These are phyloP conservation scores for Callopanchax toddi DNA, from an alignment of 2,113 vertebrate species.

Conservation along the genomic window DNA sequence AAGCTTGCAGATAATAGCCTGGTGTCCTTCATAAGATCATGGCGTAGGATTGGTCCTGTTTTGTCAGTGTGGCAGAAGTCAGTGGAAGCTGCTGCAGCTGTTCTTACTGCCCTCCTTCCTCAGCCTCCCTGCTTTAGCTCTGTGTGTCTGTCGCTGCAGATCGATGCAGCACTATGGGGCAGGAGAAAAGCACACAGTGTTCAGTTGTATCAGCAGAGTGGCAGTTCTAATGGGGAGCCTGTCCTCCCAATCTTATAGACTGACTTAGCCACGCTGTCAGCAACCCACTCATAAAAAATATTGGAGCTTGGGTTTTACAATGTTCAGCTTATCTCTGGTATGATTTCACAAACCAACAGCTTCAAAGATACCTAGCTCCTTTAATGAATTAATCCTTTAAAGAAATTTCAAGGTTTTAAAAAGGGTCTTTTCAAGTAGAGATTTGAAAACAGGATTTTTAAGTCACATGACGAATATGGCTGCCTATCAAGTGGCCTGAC, in stretches of 20 bases:
- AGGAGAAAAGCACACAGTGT: constrained; percentile 51
- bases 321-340: constrained; percentile 4
- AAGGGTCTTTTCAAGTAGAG: not conserved
- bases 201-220: constrained; percentile 26
- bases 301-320: constrained; percentile 15
- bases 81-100: constrained; percentile 22
- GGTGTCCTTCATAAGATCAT: not conserved
- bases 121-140: constrained; percentile 10
- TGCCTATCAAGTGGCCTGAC: constrained; percentile 5
- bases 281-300: constrained; percentile 30
- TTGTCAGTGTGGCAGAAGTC: constrained; percentile 29
- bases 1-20: not conserved
- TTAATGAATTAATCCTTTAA: constrained; percentile 6
- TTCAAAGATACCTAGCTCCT: not conserved
- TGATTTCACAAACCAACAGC: constrained; percentile 25
- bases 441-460: constrained; percentile 41
- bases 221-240: constrained; percentile 49
- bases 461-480: constrained; percentile 24
- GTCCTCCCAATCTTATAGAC: constrained; percentile 31
- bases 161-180: constrained; percentile 43
- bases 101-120: constrained; percentile 16
- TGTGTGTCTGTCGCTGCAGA: constrained; percentile 39
- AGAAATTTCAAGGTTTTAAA: not conserved
- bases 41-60: constrained; percentile 8
- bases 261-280: constrained; percentile 33